Conservation (phyloP, 2,797 vertebrate genomes). For the Adrianichthys oophorus region DNA sequence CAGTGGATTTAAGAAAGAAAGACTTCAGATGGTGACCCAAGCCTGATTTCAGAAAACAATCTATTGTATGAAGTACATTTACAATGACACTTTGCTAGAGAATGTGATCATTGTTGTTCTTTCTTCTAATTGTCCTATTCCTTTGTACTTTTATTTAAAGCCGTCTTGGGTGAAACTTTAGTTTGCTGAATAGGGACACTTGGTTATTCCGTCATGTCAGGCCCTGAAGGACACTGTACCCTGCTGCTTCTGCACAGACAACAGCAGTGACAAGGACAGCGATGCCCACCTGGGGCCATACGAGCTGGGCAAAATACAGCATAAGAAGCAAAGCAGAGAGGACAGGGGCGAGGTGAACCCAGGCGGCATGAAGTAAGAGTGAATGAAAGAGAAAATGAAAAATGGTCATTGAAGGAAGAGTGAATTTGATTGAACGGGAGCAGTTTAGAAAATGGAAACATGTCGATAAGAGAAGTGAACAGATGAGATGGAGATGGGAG, state of each 20-base stretch:
- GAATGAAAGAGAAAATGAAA: constrained; percentile 68
- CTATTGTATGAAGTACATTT: constrained; percentile 35
- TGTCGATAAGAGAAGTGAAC: constrained; percentile 77
- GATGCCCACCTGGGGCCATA: constrained; percentile 57
- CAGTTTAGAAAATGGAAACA: constrained; percentile 81
- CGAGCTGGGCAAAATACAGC: constrained; percentile 52
- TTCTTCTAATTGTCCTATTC: constrained; percentile 30
- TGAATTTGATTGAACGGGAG: constrained; percentile 78
- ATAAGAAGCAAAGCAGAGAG: constrained; percentile 44
- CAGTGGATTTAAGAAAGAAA: constrained; percentile 38
- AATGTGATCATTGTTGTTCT: constrained; percentile 21
- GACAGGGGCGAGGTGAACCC: constrained; percentile 54
- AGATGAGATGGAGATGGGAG: constrained; percentile 76
- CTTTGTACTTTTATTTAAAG: constrained; percentile 26
- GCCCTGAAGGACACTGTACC: constrained; percentile 53
- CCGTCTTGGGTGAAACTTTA: constrained; percentile 49
- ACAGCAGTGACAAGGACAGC: constrained; percentile 67
- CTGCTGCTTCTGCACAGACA: constrained; percentile 54
- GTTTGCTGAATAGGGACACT: constrained; percentile 44
- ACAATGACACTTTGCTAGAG: constrained; percentile 24
- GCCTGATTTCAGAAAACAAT: constrained; percentile 30
- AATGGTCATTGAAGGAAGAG: constrained; percentile 64
- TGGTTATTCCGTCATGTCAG: constrained; percentile 34
- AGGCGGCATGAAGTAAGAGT: constrained; percentile 51
- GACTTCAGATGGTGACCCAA: constrained; percentile 29